These are phyloP conservation scores for Neoarius graeffei DNA, from an alignment of 2,113 vertebrate species.

Conservation along the genomic window DNA sequence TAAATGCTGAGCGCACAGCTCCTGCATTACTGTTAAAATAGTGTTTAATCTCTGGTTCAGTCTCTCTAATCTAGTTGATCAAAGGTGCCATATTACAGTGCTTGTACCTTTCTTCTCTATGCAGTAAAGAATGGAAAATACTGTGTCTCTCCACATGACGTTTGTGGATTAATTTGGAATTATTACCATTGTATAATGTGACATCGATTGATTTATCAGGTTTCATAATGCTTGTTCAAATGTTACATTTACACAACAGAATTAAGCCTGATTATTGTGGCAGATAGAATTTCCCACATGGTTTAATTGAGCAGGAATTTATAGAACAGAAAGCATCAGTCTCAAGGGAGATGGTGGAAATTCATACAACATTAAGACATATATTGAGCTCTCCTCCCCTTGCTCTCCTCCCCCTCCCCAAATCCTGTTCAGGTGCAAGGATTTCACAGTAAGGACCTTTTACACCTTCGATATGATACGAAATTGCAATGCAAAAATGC, in stretches of 20 bases:
- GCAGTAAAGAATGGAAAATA: background rate
- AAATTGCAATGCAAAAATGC: no score
- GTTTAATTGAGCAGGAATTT: background rate
- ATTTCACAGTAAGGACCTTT: background rate
- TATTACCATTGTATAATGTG: background rate
- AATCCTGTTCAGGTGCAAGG: background rate
- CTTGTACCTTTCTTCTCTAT: background rate
- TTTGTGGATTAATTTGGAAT: background rate
- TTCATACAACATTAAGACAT: constrained; percentile 16
- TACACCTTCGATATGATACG: no score
- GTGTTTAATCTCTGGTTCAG: background rate
- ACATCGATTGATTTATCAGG: background rate
- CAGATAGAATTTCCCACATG: background rate
- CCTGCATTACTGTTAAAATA: background rate
- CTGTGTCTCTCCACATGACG: background rate
- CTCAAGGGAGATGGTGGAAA: background rate
- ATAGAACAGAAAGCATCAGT: background rate
- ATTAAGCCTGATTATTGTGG: background rate
- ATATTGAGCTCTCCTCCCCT: background rate
- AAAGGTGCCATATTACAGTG: background rate
- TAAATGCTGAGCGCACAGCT: background rate
- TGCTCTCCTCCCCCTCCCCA: background rate
- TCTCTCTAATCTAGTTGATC: background rate
- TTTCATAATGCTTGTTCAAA: background rate
- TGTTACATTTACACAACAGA: constrained; percentile 10